Evolutionary conservation across 2,888 invertebrate genomes (phyloP), one percentile per base, ranked within the genome.

Genomic region (Tanypteryx hageni): DNA sequence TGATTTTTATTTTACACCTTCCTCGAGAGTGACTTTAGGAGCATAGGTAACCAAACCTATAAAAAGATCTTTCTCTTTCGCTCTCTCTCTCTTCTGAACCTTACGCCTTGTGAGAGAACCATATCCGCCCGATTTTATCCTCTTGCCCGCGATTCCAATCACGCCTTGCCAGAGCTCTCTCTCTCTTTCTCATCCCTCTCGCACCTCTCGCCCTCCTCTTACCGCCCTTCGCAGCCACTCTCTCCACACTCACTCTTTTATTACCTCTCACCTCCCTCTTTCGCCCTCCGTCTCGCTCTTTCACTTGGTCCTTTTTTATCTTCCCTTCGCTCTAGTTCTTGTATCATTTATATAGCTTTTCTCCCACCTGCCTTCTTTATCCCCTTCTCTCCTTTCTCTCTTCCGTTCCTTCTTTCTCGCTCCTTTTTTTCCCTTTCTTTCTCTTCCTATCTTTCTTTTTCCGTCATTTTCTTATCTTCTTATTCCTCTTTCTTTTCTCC

Each of bases 311-410:
- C 5, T 44, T 44, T 44, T 44, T 44, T 44, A 44, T 44, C 44
- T 44, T 44, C 1, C 44, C 44, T 44, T 44, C 44, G 44, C 44
- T 57, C 85, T 58, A 16, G 64, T 81, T 94, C 93, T 92, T 44
- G 44, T 44, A 44, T 31, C 58, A 22, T 16, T n/a, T 27, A 16
- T 18, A 9, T 8, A 18, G 18, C 7, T 31, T 10, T 31, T 27
- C 10, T 16, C 59, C 86, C 58, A 11, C 58, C 8, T 22, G 22
- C 86, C 14, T 57, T n/a, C 27, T 10, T 58, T 13, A 18, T n/a
- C 22, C 10, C 18, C 1, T 14, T 58, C 4, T 56, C 10, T 44
- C n/a, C n/a, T n/a, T 16, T n/a, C 14, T 44, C 76, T 14, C 27
- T 9, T 89, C 86, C 64, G 81, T 92, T 64, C 64, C 64, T 89